Percentiles rank a stretch among this genome's conserved stretches.
phyloP scores from a whole-genome alignment of 2,888 invertebrate species.

The Harpagoxenus sublaevis region DNA sequence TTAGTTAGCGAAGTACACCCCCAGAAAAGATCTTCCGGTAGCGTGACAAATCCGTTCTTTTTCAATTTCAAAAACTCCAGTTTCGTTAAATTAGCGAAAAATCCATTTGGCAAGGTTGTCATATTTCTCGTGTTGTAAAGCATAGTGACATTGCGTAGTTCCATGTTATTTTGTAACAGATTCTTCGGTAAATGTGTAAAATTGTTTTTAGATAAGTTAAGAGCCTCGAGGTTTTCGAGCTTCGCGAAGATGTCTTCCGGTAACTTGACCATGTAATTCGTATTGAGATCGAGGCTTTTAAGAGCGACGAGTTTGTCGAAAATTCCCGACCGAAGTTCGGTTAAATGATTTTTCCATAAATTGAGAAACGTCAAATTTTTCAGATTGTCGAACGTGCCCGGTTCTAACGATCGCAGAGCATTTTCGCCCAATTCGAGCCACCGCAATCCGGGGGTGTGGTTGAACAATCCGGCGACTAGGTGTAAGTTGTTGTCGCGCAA shows the following conservation, averaged over 20 bases:
- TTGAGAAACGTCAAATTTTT: slow-evolving; percentile 88
- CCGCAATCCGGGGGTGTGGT: slow-evolving; percentile 84
- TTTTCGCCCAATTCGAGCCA: slow-evolving; percentile 90
- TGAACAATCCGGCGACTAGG: slow-evolving; percentile 72
- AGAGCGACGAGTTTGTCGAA: slow-evolving; percentile 90
- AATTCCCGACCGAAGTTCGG: slow-evolving; percentile 88
- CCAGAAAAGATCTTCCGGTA: slow-evolving; percentile 90
- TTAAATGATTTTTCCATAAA: slow-evolving; percentile 90
- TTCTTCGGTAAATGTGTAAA: slow-evolving; percentile 89
- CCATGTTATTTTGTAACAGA: slow-evolving; percentile 88
- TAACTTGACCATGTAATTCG: slow-evolving; percentile 89
- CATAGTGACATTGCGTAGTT: slow-evolving; percentile 86
- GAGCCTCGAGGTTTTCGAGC: slow-evolving; percentile 88
- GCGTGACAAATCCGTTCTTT: slow-evolving; percentile 87
- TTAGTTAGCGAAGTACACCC: slow-evolving; percentile 88
- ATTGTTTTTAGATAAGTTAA: slow-evolving; percentile 91
- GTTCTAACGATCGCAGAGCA: slow-evolving; percentile 88
- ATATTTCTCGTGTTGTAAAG: slow-evolving; percentile 86
- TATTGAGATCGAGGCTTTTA: slow-evolving; percentile 90
- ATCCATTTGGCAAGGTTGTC: slow-evolving; percentile 87
- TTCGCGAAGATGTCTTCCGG: slow-evolving; percentile 85
- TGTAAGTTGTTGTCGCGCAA: slow-evolving; percentile 88
- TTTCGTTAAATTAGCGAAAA: slow-evolving; percentile 89
- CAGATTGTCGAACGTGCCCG: slow-evolving; percentile 88
- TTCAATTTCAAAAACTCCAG: slow-evolving; percentile 88